Base-by-base conservation (phyloP, 2,888 invertebrate genomes). In the Pseudoips prasinana region DNA sequence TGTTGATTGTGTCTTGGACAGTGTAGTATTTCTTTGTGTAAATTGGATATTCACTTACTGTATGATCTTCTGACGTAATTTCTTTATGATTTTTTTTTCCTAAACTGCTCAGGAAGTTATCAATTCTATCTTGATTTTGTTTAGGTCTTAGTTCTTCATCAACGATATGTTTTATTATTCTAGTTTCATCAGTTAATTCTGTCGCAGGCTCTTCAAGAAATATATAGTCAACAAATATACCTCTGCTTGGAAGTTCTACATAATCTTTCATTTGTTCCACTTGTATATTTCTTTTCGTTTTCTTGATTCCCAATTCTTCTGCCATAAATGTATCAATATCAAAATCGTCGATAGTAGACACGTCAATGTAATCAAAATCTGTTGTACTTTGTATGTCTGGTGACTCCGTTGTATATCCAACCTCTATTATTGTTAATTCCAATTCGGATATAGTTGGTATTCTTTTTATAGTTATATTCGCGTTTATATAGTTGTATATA, bases 381-480 rank as follows among this genome's bases (percentile, higher is more conserved):
- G 80, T 77, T 2, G 69, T 68, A 1, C 58, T 56, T 20, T n/a
- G 7, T 20, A 20, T 2, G 20, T 68, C 73, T 0, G 8, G 6
- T 29, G 5, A 3, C 43, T 78, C 81, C 1, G 76, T 79, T 0
- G 64, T 67, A 19, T 49, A 59, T 9, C 67, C 70, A 1, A 67
- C 53, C 46, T 73, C 65, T 1, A 71, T 33, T 0, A 70, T 33
- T 0, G 72, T 75, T 7, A 75, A 20, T 49, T 80, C 68, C 1
- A 87, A 39, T 58, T 88, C 86, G 0, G 79, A 76, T 45, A 86
- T 46, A 1, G 76, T 84, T 0, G 82, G 78, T 45, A 87, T 85
- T 18, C 75, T 61, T 50, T 73, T 82, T 20, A 88, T 85, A 0
- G 86, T 87, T 14, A 88, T 79, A 45, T 88, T 85, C 0, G 80